Conservation (phyloP, 64 coral and sea anemone genomes). For the Stichodactyla mertensii region DNA sequence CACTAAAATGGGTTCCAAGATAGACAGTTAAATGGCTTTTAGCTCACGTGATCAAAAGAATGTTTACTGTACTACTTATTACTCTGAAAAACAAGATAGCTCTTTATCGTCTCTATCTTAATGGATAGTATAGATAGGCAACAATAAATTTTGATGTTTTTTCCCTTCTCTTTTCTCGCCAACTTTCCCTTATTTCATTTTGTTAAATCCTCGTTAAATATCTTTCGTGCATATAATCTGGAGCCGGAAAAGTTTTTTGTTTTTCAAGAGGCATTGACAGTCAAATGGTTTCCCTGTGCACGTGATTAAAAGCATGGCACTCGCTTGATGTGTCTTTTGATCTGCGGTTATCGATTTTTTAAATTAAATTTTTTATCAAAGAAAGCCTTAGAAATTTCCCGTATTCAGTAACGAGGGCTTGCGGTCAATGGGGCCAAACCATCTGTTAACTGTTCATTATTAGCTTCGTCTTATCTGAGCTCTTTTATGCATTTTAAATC, state of each 20-base stretch:
- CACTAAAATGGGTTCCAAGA: neutral
- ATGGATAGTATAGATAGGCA: neutral
- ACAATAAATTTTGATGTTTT: neutral
- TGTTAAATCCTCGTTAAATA: neutral
- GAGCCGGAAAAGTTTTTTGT: neutral
- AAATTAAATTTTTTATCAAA: neutral
- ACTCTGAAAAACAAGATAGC: neutral
- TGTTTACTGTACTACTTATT: conserved; percentile 10
- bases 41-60: neutral
- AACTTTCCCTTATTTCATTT: neutral
- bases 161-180: neutral
- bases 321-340: neutral
- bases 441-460: neutral
- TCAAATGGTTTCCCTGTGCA: no score
- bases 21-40: conserved; percentile 5
- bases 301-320: neutral
- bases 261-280: neutral
- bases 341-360: neutral
- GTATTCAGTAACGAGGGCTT: neutral
- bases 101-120: neutral
- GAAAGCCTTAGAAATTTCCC: neutral
- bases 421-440: neutral
- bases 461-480: neutral
- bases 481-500: neutral
- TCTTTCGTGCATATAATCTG: neutral